These are phyloP conservation scores for Labroides dimidiatus DNA, from an alignment of 2,797 vertebrate species.

Conservation along the genomic window DNA sequence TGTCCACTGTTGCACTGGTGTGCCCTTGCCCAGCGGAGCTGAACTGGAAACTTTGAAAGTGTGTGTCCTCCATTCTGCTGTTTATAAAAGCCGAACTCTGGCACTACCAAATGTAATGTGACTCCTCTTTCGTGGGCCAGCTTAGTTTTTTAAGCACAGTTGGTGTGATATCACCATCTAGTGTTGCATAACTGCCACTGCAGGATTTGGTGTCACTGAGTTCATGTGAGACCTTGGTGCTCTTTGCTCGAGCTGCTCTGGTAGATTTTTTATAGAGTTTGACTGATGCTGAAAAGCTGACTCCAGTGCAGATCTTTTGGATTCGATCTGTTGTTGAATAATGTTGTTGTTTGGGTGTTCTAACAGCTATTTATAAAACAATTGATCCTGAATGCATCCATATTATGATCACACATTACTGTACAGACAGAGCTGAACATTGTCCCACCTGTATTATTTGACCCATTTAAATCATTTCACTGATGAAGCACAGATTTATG, in stretches of 20 bases:
- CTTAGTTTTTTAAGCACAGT: slow-evolving; percentile 46
- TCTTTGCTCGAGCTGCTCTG: slow-evolving; percentile 62
- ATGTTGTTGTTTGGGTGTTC: slow-evolving; percentile 9
- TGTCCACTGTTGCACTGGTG: slow-evolving; percentile 50
- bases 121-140: slow-evolving; percentile 19
- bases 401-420: neutral
- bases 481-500: neutral
- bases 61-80: slow-evolving; percentile 67
- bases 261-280: slow-evolving; percentile 54
- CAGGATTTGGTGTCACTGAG: slow-evolving; percentile 72
- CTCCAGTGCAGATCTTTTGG: slow-evolving; percentile 12
- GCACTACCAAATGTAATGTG: slow-evolving; percentile 63
- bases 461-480: neutral
- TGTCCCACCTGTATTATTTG: neutral
- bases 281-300: slow-evolving; percentile 40
- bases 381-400: neutral
- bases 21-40: slow-evolving; percentile 52
- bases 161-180: slow-evolving; percentile 69
- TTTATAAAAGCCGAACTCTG: slow-evolving; percentile 66
- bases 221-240: slow-evolving; percentile 78
- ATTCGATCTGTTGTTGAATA: neutral
- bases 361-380: neutral
- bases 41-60: slow-evolving; percentile 75
- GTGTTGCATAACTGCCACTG: slow-evolving; percentile 43
- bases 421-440: neutral